These are phyloP conservation scores for Uropetala carovei DNA, from an alignment of 2,888 invertebrate genomes.

Conservation along the genomic window DNA sequence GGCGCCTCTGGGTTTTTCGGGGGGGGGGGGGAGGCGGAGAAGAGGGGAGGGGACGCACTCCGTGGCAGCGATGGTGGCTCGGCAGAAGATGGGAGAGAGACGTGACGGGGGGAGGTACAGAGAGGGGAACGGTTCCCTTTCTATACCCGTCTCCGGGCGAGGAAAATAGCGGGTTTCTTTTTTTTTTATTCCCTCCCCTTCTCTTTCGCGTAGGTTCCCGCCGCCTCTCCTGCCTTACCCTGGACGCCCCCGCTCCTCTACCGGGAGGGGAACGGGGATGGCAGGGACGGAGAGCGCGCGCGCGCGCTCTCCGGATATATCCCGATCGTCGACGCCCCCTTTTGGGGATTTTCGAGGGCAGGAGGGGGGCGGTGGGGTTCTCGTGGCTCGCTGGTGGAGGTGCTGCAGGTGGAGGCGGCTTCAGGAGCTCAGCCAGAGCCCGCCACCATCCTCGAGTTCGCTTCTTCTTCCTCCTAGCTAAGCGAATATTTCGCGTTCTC, in stretches of 20 bases:
- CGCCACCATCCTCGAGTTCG: constrained; percentile 64
- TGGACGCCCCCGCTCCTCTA: no score
- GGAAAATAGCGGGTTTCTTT: no score
- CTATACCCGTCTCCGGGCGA: background rate
- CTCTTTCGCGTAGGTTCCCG: no score
- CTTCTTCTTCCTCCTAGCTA: constrained; percentile 66
- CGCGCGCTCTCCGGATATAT: background rate
- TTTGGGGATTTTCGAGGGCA: background rate
- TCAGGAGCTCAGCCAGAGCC: constrained; percentile 48
- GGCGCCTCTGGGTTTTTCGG: background rate
- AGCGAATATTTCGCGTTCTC: constrained; percentile 70
- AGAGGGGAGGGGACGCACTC: background rate
- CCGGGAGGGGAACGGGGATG: background rate
- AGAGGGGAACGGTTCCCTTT: background rate
- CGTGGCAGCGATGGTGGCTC: constrained; percentile 11
- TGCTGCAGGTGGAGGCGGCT: constrained; percentile 67
- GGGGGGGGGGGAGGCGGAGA: background rate
- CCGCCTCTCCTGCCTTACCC: no score
- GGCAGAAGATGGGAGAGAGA: background rate
- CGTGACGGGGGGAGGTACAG: background rate
- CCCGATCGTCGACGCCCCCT: background rate
- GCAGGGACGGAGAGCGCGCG: background rate
- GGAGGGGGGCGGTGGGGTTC: constrained; percentile 69
- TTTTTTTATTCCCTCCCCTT: no score
- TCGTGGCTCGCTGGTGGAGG: constrained; percentile 70